Percentiles rank a stretch among this genome's conserved stretches.
Conservation (phyloP, 2,888 invertebrate species). For the Amphipoea oculea region DNA sequence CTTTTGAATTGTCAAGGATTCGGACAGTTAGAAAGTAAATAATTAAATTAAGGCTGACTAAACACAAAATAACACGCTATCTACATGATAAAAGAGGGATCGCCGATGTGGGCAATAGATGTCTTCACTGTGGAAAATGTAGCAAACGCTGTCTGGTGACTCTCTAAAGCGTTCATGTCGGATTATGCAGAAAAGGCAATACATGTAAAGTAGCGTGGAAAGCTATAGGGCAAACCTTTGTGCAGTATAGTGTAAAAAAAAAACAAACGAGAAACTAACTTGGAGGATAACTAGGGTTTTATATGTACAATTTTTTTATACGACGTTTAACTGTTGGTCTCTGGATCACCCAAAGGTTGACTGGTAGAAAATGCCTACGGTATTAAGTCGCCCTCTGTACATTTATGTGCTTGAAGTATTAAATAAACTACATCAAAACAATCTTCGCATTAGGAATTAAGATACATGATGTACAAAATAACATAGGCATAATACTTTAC, state of each 20-base stretch:
- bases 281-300: neutral
- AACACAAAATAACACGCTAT: neutral
- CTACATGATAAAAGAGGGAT: neutral
- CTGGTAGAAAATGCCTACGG: too few species aligned
- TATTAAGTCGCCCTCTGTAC: too few species aligned
- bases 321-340: too few species aligned
- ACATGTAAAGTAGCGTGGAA: too few species aligned
- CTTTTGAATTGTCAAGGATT: neutral
- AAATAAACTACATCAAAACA: neutral
- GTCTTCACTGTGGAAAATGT: neutral
- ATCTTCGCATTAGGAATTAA: neutral
- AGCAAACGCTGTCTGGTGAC: neutral
- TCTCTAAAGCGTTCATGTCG: neutral
- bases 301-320: too few species aligned
- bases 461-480: neutral
- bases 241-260: neutral
- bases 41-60: neutral
- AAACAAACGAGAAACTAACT: neutral
- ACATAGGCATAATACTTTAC: constrained; percentile 62
- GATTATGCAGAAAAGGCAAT: neutral
- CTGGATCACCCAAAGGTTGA: too few species aligned
- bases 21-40: neutral
- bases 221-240: neutral
- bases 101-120: neutral
- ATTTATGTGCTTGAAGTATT: too few species aligned